Evolutionary conservation across 2,113 vertebrate species (phyloP).

Genomic region (Tyto alba): DNA sequence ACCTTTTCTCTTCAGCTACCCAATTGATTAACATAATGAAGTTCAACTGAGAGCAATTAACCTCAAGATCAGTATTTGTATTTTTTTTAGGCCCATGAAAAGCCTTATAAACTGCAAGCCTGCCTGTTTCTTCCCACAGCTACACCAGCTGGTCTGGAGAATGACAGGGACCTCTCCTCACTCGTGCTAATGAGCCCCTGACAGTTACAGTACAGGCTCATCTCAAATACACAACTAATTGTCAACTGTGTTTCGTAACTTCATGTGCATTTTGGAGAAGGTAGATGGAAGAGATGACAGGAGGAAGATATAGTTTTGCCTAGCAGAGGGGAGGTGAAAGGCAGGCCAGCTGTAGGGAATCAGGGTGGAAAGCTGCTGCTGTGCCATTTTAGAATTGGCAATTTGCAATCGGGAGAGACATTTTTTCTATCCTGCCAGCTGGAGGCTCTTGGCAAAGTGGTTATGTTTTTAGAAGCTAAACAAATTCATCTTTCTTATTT

Average conservation of each 20-base stretch:
- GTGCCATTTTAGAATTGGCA: conserved; percentile 17
- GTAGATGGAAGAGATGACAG: background rate
- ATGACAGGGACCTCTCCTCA: background rate
- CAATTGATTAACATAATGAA: background rate
- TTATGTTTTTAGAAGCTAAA: conserved; percentile 27
- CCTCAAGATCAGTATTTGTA: background rate
- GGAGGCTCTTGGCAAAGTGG: conserved; percentile 28
- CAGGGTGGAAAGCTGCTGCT: background rate
- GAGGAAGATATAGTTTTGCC: background rate
- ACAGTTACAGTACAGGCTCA: background rate
- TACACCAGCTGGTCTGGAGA: background rate
- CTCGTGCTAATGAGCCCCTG: background rate
- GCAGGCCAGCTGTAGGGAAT: conserved; percentile 29
- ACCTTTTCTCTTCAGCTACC: background rate
- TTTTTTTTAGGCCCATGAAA: background rate
- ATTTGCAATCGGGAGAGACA: background rate
- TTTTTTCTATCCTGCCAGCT: conserved; percentile 29
- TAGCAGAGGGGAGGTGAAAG: background rate
- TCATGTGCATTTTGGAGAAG: background rate
- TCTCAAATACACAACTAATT: background rate
- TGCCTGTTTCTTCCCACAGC: background rate
- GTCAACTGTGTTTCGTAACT: background rate
- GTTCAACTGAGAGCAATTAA: background rate
- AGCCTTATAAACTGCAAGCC: background rate
- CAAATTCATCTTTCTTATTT: conserved; percentile 36